Evolutionary conservation across 2,888 invertebrate species (phyloP), one percentile per base, ranked within the genome.

Genomic region (Dyspetes luteomarginatus): DNA sequence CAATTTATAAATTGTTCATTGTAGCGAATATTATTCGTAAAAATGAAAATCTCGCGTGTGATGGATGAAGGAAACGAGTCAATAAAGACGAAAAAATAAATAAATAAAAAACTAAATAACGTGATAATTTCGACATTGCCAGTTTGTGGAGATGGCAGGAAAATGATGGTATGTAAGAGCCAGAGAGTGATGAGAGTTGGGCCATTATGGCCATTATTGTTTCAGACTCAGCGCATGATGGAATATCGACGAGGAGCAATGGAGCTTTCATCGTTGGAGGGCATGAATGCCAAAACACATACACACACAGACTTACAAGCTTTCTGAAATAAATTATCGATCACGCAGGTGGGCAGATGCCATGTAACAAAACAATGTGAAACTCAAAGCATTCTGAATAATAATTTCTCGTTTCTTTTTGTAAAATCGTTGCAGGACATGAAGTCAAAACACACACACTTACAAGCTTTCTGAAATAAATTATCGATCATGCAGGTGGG

Each of bases 321-420:
- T 45, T 26, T 58, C 45, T 69, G 48, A 48, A 48, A 71, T 30
- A 30, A 60, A 71, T 71, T 60, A 71, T 58, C 71, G 9, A 58
- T 7, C 43, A n/a, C n/a, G 9, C 12, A 45, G 48, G 1, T 48
- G 24, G 9, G 36, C 36, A 36, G 7, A 36, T 36, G 36, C 12
- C 9, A 36, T 12, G 36, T 36, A 36, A 36, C 36, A 36, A 36
- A 36, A 12, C 36, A 12, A 36, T 36, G n/a, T n/a, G n/a, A 36
- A 36, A 7, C 36, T 36, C 36, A 12, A 36, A 7, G 12, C 12
- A 36, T 36, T 12, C 36, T 12, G n/a, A n/a, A n/a, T n/a, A n/a
- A n/a, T n/a, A n/a, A n/a, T n/a, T n/a, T n/a, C n/a, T n/a, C n/a
- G n/a, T n/a, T n/a, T n/a, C n/a, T n/a, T n/a, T n/a, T n/a, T n/a